Evolutionary conservation across 2,113 vertebrate species (phyloP).

Genomic region (Crypturellus undulatus): DNA sequence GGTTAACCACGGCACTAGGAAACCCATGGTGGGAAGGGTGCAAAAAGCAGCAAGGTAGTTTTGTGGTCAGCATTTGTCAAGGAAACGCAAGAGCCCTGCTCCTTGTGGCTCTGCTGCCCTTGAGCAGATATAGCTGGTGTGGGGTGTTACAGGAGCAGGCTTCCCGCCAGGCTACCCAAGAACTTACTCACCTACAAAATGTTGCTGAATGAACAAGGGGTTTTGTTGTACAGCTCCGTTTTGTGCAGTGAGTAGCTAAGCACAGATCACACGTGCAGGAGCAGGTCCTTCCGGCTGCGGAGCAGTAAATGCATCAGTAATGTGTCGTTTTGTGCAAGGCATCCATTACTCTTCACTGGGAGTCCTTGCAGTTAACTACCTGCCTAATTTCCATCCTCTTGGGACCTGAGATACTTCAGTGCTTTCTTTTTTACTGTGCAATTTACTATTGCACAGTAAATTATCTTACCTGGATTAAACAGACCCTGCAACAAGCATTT

Average conservation of each 20-base stretch:
- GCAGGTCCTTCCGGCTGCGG: not conserved
- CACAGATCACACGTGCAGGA: not conserved
- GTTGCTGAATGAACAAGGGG: not conserved
- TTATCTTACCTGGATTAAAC: not conserved
- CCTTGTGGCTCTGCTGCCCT: accelerated
- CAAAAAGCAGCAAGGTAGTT: not conserved
- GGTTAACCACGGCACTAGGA: not conserved
- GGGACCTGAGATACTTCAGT: not conserved
- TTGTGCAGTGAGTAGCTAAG: not conserved
- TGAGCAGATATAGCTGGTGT: accelerated
- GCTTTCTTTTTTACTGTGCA: too few relatives aligned
- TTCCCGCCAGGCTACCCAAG: not conserved
- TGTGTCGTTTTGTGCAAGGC: not conserved
- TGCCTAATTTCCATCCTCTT: not conserved
- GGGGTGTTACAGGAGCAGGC: not conserved
- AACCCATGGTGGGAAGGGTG: not conserved
- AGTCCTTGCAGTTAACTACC: not conserved
- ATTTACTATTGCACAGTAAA: not conserved
- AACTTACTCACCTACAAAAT: not conserved
- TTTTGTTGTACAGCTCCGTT: not conserved
- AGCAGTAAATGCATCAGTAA: not conserved
- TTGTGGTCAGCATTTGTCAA: accelerated
- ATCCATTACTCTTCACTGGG: not conserved
- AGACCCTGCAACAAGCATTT: not conserved
- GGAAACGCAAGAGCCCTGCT: accelerated